These are phyloP conservation scores for Cacoxenus indagator DNA, from an alignment of 2,888 invertebrate species.

Conservation along the genomic window DNA sequence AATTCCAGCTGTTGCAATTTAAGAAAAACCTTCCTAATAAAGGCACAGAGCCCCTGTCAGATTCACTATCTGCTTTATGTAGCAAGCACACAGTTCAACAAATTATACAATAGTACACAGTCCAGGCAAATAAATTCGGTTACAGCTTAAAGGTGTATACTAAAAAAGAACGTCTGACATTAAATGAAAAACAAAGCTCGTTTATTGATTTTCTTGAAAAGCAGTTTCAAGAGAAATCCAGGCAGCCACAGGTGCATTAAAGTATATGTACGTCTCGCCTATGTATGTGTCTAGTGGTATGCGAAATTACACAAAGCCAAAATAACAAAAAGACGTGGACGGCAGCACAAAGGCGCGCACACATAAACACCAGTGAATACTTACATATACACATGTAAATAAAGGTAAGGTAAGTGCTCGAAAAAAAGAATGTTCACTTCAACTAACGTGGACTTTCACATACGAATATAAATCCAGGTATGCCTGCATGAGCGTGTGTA, in stretches of 20 bases:
- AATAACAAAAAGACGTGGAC: background rate
- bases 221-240: background rate
- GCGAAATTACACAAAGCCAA: background rate
- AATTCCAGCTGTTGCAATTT: too few species aligned
- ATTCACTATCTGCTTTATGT: too few species aligned
- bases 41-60: too few species aligned
- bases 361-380: background rate
- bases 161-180: background rate
- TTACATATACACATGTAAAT: background rate
- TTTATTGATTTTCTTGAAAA: background rate
- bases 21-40: too few species aligned
- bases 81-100: too few species aligned
- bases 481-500: conserved; percentile 15
- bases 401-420: background rate
- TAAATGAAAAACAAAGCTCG: background rate
- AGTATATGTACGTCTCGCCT: background rate
- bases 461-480: background rate
- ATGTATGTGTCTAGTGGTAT: background rate
- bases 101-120: too few species aligned
- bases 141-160: background rate
- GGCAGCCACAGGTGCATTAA: background rate
- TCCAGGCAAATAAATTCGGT: too few species aligned
- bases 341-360: background rate
- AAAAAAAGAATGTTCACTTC: background rate
- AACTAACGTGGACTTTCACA: background rate